phyloP scores from a whole-genome alignment of 2,888 invertebrate species.

The Cepaea hortensis region DNA sequence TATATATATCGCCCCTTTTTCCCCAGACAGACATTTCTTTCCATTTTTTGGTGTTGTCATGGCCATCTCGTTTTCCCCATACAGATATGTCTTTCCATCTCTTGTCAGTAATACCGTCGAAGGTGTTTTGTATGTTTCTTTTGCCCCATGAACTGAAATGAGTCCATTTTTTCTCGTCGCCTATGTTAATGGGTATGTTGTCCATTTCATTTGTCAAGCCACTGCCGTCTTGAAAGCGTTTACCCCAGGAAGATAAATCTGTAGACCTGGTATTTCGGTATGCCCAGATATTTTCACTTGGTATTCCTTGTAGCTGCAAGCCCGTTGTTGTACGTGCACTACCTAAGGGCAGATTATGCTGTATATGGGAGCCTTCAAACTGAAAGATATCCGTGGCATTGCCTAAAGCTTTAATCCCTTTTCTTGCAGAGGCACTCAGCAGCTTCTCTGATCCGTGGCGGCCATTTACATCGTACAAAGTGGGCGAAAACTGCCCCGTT shows the following conservation, averaged over 20 bases:
- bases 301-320: too few relatives aligned
- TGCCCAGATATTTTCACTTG: too few relatives aligned
- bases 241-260: background rate
- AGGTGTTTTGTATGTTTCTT: background rate
- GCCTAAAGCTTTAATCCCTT: too few relatives aligned
- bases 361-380: too few relatives aligned
- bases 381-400: too few relatives aligned
- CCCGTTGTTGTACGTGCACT: too few relatives aligned
- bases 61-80: conserved; percentile 7
- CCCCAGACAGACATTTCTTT: conserved; percentile 34
- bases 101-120: background rate
- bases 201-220: background rate
- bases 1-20: background rate
- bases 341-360: too few relatives aligned
- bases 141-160: conserved; percentile 31
- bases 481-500: too few relatives aligned
- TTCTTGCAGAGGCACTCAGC: too few relatives aligned
- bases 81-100: conserved; percentile 19
- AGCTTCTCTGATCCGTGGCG: too few relatives aligned
- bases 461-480: too few relatives aligned
- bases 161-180: background rate
- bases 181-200: background rate
- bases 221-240: background rate
- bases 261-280: background rate
- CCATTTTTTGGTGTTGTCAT: conserved; percentile 13